phyloP scores from a whole-genome alignment of 2,888 invertebrate species.

The Podotricha telesiphe region DNA sequence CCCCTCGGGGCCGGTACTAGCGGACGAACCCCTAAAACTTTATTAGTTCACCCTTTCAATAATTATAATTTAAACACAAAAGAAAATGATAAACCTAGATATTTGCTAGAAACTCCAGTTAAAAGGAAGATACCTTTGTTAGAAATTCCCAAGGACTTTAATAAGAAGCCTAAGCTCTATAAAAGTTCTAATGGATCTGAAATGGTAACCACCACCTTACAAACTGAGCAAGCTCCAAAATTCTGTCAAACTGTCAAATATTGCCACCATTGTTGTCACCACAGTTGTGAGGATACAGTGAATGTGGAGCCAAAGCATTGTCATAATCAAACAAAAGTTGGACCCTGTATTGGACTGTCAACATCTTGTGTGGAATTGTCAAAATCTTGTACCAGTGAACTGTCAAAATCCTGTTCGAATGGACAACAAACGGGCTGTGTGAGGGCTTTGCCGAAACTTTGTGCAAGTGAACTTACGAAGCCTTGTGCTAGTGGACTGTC shows the following conservation, averaged over 20 bases:
- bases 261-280: conserved; percentile 58
- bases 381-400: conserved; percentile 10
- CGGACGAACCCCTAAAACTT: conserved; percentile 54
- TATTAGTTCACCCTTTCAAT: conserved; percentile 67
- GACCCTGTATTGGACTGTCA: conserved; percentile 1
- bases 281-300: conserved; percentile 34
- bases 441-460: neutral
- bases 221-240: conserved; percentile 44
- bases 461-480: conserved; percentile 20
- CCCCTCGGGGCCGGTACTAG: conserved; percentile 70
- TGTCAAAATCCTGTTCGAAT: conserved; percentile 3
- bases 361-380: conserved; percentile 13
- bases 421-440: neutral
- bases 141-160: conserved; percentile 62
- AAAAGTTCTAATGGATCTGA: conserved; percentile 44
- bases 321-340: neutral
- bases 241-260: conserved; percentile 43
- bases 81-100: conserved; percentile 52
- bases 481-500: neutral
- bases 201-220: conserved; percentile 53
- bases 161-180: conserved; percentile 67
- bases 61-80: conserved; percentile 41
- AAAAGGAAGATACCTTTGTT: conserved; percentile 68
- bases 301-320: conserved; percentile 9
- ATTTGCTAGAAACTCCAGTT: conserved; percentile 70